Evolutionary conservation across 2,797 vertebrate genomes (phyloP), one percentile per base, ranked within the genome.

Genomic region (Carduelis carduelis): DNA sequence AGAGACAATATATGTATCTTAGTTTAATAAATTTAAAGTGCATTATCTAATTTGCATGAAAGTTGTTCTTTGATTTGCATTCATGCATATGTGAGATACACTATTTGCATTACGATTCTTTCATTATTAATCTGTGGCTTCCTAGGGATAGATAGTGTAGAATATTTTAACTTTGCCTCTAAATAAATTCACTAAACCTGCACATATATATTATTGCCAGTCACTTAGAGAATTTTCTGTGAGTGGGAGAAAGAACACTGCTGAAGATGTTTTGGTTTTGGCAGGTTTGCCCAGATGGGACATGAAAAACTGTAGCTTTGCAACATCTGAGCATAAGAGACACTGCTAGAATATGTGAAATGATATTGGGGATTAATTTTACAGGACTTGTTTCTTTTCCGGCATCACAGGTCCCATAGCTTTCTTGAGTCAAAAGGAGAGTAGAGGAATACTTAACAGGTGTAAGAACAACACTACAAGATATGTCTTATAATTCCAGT

Each of bases 31-130:
- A 39, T 90, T 91, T 76, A 63, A 86, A 95, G 43, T 71, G 55
- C 57, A n/a, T 71, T 88, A 44, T 88, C n/a, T 90, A 78, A 71
- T 94, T 92, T 90, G 49, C 81, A 74, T 96, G 64, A 35, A 94
- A 81, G 66, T 82, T 84, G 46, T 90, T 43, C 55, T 94, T 92
- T 93, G 88, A 93, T 95, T 95, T 95, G 74, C 52, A 18, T 83
- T 60, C 47, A 19, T 96, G 92, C 60, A 34, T 87, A 60, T 89
- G 59, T 93, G 88, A 93, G 93, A 92, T 93, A 90, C 12, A 68
- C 71, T 89, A 80, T 96, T 96, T 96, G 84, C 90, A 85, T 95
- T 89, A 55, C 0, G 1, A 47, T 61, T 90, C 75, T 46, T 90
- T 90, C 68, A 64, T 89, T 89, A 92, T 83, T 95, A 46, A 69